Percentiles rank a stretch among this genome's conserved stretches.
These are phyloP conservation scores for Heterotilapia buettikoferi DNA, from an alignment of 2,113 vertebrate genomes.

Conservation along the genomic window DNA sequence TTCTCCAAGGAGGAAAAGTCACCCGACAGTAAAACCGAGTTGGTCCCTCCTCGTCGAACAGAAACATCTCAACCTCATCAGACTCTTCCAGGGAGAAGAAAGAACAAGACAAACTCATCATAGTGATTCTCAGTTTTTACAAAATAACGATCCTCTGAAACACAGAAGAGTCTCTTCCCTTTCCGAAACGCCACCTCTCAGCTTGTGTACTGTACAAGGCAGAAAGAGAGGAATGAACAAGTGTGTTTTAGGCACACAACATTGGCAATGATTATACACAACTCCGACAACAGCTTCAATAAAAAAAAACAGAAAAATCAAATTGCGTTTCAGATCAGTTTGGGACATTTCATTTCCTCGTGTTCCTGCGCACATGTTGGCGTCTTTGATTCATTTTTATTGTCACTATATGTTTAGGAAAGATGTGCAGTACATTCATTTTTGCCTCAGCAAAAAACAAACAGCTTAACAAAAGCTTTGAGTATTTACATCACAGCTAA, in stretches of 20 bases:
- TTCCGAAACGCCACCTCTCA: conserved; percentile 19
- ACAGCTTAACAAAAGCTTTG: not conserved
- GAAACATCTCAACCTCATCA: not conserved
- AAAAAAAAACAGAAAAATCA: not conserved
- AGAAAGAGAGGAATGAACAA: not conserved
- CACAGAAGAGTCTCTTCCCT: conserved; percentile 34
- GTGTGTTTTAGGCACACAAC: conserved; percentile 34
- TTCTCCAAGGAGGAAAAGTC: not conserved
- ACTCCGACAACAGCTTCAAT: not conserved
- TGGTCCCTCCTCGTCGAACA: not conserved
- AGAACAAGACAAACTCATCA: not conserved
- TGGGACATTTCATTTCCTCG: not conserved
- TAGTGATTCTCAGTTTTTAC: conserved; percentile 26
- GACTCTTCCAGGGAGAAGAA: not conserved
- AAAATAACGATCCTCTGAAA: conserved; percentile 3
- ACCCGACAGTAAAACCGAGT: not conserved
- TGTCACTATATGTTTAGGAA: not conserved
- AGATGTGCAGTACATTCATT: conserved; percentile 44
- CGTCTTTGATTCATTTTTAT: not conserved
- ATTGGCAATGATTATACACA: conserved; percentile 26
- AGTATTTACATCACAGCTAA: conserved; percentile 38
- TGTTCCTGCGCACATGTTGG: not conserved
- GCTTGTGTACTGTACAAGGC: conserved; percentile 36
- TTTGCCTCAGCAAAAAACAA: not conserved
- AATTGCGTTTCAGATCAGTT: not conserved